Evolutionary conservation across 2,113 vertebrate species (phyloP).

Genomic region (Taxidea taxus): DNA sequence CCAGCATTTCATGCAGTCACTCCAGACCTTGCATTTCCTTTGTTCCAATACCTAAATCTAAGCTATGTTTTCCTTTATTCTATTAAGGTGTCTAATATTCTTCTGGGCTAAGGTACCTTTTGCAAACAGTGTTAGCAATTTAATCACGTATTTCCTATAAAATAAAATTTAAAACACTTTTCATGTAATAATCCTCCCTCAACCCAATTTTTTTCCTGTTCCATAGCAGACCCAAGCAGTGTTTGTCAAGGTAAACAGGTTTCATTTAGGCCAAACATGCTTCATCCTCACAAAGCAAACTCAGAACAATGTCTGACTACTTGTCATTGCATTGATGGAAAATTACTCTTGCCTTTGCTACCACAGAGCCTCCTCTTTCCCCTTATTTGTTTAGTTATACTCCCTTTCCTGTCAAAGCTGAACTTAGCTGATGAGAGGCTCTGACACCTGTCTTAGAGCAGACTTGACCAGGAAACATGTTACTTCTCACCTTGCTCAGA

Average conservation of each 20-base stretch:
- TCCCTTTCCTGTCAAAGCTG: background rate
- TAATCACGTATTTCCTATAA: constrained; percentile 7
- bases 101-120: background rate
- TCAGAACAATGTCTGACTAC: background rate
- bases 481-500: background rate
- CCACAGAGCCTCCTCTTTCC: background rate
- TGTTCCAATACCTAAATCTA: background rate
- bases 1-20: background rate
- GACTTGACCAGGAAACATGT: background rate
- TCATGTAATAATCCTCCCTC: background rate
- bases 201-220: background rate
- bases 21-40: background rate
- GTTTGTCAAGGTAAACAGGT: constrained; percentile 4
- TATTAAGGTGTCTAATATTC: background rate
- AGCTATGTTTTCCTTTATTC: background rate
- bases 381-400: background rate
- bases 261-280: background rate
- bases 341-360: background rate
- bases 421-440: background rate
- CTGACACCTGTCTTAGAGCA: background rate
- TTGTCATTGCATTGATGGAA: background rate
- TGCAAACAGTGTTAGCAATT: background rate
- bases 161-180: constrained; percentile 36
- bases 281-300: constrained; percentile 2
- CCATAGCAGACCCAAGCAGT: background rate